Percentiles rank a stretch among this genome's conserved stretches.
Evolutionary conservation across 1,140 invertebrate species (phyloP).

Genomic region (Penaeus indicus): DNA sequence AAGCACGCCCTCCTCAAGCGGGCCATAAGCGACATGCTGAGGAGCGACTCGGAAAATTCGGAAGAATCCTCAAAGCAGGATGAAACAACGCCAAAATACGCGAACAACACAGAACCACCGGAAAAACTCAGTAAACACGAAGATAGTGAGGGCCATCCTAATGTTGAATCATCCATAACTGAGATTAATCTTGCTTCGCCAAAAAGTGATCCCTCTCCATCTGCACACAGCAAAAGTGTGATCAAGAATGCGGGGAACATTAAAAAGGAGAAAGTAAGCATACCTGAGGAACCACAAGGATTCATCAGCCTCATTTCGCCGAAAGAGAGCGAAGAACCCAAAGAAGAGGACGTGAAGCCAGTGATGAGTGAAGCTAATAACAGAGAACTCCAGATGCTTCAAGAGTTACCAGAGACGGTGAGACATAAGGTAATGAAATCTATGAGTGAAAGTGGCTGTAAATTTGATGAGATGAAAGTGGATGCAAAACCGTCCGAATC

Average conservation of each 20-base stretch:
- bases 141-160: not conserved
- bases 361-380: not conserved
- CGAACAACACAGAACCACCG: not conserved
- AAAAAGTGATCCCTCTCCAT: too few relatives aligned
- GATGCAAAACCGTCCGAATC: not conserved
- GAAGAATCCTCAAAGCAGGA: conserved; percentile 4
- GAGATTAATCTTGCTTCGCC: too few relatives aligned
- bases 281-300: too few relatives aligned
- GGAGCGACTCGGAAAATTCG: conserved; percentile 34
- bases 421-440: conserved; percentile 30
- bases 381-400: not conserved
- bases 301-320: too few relatives aligned
- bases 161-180: too few relatives aligned
- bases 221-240: too few relatives aligned
- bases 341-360: too few relatives aligned
- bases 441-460: not conserved
- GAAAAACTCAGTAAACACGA: not conserved
- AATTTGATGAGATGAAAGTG: conserved; percentile 28
- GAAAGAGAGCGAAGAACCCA: too few relatives aligned
- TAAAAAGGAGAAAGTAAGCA: too few relatives aligned
- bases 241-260: too few relatives aligned
- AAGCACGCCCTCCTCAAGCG: conserved; percentile 51
- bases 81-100: too few relatives aligned
- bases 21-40: conserved; percentile 55
- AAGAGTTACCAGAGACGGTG: not conserved